A percentile compares a stretch with the other conserved stretches of the same genome.
Conservation (phyloP, 2,113 vertebrate species). For the Montifringilla adamsi region DNA sequence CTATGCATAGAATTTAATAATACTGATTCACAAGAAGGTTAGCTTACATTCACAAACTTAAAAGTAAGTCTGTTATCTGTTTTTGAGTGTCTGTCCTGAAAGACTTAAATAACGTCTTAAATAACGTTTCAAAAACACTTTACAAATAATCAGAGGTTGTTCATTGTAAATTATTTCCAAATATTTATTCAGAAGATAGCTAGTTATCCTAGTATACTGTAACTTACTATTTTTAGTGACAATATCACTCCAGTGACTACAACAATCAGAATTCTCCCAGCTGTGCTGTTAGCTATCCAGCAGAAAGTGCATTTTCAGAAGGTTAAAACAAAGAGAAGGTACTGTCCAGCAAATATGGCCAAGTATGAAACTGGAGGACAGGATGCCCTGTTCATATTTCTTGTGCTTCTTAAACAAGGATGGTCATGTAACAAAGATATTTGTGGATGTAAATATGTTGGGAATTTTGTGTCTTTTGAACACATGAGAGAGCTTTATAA, state of each 20-base stretch:
- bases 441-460: neutral
- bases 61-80: neutral
- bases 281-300: neutral
- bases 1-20: conserved; percentile 36
- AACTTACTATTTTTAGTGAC: neutral
- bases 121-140: conserved; percentile 19
- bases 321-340: neutral
- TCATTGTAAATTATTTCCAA: neutral
- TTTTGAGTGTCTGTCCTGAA: conserved; percentile 3
- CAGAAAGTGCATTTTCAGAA: neutral
- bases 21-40: neutral
- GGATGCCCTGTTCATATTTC: neutral
- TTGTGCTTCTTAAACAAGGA: neutral
- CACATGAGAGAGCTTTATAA: neutral
- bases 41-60: neutral
- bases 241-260: neutral
- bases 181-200: neutral
- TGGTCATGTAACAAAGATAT: neutral
- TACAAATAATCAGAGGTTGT: neutral
- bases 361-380: neutral
- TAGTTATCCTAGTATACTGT: neutral
- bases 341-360: neutral
- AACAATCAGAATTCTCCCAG: neutral
- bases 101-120: neutral
- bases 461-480: neutral